These are phyloP conservation scores for Camponotus pennsylvanicus DNA, from an alignment of 1,140 invertebrate genomes.

Conservation along the genomic window DNA sequence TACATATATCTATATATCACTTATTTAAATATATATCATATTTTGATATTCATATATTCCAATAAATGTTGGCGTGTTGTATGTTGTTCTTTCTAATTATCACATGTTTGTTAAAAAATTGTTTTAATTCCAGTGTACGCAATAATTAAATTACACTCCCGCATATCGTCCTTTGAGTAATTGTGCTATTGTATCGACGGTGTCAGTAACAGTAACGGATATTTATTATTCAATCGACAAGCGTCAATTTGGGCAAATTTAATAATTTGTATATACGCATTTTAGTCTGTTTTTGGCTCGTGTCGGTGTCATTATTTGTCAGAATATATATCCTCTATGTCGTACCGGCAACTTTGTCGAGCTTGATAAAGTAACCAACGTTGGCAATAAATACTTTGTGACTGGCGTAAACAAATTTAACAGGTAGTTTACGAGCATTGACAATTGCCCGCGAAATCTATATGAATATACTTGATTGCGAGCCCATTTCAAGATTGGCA, in stretches of 20 bases:
- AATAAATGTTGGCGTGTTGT: neutral
- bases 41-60: slow-evolving; percentile 33
- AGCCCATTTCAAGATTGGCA: slow-evolving; percentile 60
- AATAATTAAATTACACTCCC: slow-evolving; percentile 38
- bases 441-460: slow-evolving; percentile 53
- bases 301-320: slow-evolving; percentile 50
- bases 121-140: slow-evolving; percentile 20
- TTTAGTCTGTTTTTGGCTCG: slow-evolving; percentile 54
- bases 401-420: slow-evolving; percentile 57
- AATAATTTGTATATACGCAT: slow-evolving; percentile 46
- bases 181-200: slow-evolving; percentile 35
- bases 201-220: slow-evolving; percentile 51
- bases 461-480: slow-evolving; percentile 57
- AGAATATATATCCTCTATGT: slow-evolving; percentile 30
- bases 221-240: slow-evolving; percentile 56
- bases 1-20: too few species aligned
- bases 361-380: slow-evolving; percentile 54
- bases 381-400: slow-evolving; percentile 46
- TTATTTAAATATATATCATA: slow-evolving; percentile 8
- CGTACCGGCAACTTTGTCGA: slow-evolving; percentile 20
- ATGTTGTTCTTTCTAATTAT: slow-evolving; percentile 43
- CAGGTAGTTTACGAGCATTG: slow-evolving; percentile 52
- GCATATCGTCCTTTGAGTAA: slow-evolving; percentile 45
- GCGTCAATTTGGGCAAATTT: slow-evolving; percentile 54
- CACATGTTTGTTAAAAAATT: slow-evolving; percentile 38